Base-by-base conservation (phyloP, 2,113 vertebrate species). In the Semicossyphus pulcher region DNA sequence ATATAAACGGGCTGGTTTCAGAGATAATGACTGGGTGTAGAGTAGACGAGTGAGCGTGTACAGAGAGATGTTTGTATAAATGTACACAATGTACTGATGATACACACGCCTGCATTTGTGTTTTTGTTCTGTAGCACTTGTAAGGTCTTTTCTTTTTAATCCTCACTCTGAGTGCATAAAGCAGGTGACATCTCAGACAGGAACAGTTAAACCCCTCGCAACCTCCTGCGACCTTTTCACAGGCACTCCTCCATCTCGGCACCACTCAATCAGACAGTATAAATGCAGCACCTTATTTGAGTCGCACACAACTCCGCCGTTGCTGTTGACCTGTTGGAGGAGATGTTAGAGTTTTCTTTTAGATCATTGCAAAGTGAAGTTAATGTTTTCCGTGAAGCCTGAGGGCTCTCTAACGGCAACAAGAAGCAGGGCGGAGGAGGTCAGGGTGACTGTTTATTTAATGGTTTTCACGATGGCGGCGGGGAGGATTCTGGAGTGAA, bases 141-240 rank as follows among this genome's bases (percentile, higher is more conserved):
- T 10, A 10, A 26, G 31, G 16, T 21, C 10, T 48, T 44, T 63
- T 21, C 21, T 31, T 4, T n/a, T 31, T 18, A 9, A 4, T 29
- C 20, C 53, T 65, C 8, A 2, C 31, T 45, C 26, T 47, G 32
- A 70, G 37, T 14, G 52, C n/a, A 80, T 44, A 75, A 34, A 45
- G 14, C 25, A 75, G 15, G 14, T 63, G 59, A 64, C 29, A 14
- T 36, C 39, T 49, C 10, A 49, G 34, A 41, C 20, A 32, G 20
- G 39, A 41, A 52, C 10, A 28, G 47, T 29, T 68, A 20, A 48
- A 58, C 39, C 39, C 41, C 41, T 57, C n/a, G 25, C 11, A 63
- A 56, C 59, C 65, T 28, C 59, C 36, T 47, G 14, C 4, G 28
- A 76, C 72, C 60, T 60, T 59, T 71, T 39, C 65, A 57, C 26